Evolutionary conservation across 2,113 vertebrate genomes (phyloP).

Genomic region (Bubo bubo): DNA sequence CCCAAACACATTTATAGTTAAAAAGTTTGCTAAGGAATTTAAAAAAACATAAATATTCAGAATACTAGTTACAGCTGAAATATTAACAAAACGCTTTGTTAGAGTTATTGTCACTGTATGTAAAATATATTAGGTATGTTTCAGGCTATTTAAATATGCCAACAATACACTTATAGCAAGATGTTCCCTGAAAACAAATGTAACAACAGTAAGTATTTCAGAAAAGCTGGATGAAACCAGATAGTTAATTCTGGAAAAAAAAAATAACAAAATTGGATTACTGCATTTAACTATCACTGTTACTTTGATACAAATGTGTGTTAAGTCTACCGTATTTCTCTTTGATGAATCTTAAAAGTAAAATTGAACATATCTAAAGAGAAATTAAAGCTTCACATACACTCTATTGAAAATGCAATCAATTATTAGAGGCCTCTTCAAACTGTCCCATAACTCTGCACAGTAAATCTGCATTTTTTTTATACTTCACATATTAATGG

Average conservation of each 20-base stretch:
- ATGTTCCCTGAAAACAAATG: not conserved
- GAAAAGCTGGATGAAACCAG: not conserved
- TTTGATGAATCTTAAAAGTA: not conserved
- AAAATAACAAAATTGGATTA: not conserved
- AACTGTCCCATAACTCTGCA: constrained; percentile 6
- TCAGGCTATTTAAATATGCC: not conserved
- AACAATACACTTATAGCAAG: not conserved
- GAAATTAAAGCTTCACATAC: not conserved
- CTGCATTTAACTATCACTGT: not conserved
- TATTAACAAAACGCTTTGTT: not conserved
- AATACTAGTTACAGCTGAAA: not conserved
- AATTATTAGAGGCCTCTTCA: not conserved
- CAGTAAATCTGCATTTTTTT: not conserved
- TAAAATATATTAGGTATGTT: not conserved
- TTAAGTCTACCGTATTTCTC: not conserved
- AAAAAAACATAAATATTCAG: not conserved
- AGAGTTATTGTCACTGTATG: not conserved
- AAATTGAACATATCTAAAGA: not conserved
- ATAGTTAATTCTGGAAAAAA: not conserved
- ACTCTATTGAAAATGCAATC: not conserved
- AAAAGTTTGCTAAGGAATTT: not conserved
- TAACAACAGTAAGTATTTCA: not conserved
- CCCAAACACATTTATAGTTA: not conserved
- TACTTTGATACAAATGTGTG: not conserved
- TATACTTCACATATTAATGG: not conserved